A percentile compares a stretch with the other conserved stretches of the same genome.
Conservation (phyloP, 2,113 vertebrate genomes). For the Delphinapterus leucas region DNA sequence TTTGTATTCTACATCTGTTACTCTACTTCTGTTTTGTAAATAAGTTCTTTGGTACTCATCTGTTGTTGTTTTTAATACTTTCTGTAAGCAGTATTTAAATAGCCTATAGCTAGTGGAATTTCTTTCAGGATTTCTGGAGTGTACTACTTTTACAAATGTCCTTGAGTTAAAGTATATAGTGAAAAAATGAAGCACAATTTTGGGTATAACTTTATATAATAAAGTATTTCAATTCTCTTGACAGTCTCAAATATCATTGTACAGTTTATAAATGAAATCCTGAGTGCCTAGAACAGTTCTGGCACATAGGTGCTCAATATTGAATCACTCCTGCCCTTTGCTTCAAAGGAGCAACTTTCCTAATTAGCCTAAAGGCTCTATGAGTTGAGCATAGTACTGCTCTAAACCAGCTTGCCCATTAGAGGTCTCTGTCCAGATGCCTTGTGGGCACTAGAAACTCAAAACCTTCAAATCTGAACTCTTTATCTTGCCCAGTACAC, state of each 20-base stretch:
- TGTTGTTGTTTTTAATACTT: too few relatives aligned
- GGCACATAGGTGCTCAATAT: fast-evolving
- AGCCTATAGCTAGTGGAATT: neutral
- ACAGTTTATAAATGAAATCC: neutral
- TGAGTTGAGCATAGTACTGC: neutral
- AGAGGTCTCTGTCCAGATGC: neutral
- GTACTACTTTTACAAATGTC: neutral
- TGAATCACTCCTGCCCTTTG: neutral
- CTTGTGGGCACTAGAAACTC: neutral
- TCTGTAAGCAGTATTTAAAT: too few relatives aligned
- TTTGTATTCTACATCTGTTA: too few relatives aligned
- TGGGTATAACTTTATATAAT: neutral
- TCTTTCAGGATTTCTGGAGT: neutral
- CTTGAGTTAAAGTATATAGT: neutral
- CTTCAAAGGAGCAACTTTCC: neutral
- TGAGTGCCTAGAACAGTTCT: neutral
- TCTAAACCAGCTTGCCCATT: neutral
- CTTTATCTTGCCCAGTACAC: neutral
- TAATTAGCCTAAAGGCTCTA: neutral
- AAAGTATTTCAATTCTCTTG: neutral
- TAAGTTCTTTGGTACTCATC: neutral
- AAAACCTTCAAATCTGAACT: neutral
- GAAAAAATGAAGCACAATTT: neutral
- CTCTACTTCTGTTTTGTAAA: neutral
- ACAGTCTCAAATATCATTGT: neutral